Base-by-base conservation (phyloP, 2,113 vertebrate species). In the Nothoprocta pentlandii region DNA sequence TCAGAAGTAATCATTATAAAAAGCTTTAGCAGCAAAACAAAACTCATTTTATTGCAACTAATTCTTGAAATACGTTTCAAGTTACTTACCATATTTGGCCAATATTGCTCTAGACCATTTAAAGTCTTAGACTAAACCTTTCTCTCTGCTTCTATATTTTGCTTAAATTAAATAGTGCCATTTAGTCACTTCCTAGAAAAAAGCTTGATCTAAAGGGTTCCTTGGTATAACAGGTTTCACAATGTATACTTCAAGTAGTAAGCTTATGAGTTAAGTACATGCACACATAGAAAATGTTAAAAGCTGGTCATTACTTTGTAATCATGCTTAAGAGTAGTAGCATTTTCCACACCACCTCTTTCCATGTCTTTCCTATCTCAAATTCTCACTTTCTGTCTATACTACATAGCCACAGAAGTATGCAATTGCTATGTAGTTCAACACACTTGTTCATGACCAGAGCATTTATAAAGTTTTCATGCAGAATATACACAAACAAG, bases 1-100 rank as follows among this genome's bases (percentile, higher is more conserved):
- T 95, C 53, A 97, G 81, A 89, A 77, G n/a, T 58, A 91, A 28
- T 92, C 75, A 80, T n/a, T 64, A 42, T 36, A 39, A 77, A 88
- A 92, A 51, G 61, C 30, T 86, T 82, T 62, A 94, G 83, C 19
- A 93, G 36, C 39, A 95, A 75, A 95, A 84, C 56, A 85, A 81
- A 95, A 91, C 41, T 80, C 61, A 54, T 91, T 75, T 90, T 67
- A 92, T 70, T 66, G 62, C 36, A 81, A 80, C 41, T 21, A 26
- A 32, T 68, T 95, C 30, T 61, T 56, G 46, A 89, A 93, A 84
- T 23, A 3, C 7, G 80, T 92, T 85, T 54, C 62, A 90, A 90
- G 59, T 71, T 68, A 77, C 28, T 58, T 54, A 66, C 49, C 22
- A 6, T 63, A 92, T 85, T 82, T 87, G 70, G 51, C 26, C 63